Conservation (phyloP, 1,140 invertebrate species). For the Lepidurus packardi region DNA sequence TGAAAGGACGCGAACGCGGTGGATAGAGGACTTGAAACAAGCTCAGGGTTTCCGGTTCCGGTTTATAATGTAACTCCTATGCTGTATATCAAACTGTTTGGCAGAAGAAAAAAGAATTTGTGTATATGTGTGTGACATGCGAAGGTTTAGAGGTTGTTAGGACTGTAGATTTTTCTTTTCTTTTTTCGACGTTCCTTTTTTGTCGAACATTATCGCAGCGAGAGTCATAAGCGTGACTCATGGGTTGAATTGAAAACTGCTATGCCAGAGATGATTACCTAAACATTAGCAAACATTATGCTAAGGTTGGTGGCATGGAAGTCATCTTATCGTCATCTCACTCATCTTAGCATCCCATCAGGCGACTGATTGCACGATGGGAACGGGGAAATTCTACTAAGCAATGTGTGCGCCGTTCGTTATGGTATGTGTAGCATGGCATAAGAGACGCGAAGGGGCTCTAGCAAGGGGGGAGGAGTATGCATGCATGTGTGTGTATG, state of each 20-base stretch:
- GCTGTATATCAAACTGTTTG: background rate
- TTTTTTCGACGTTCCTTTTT: background rate
- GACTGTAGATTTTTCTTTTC: background rate
- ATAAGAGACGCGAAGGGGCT: background rate
- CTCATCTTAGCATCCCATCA: slow-evolving; percentile 13
- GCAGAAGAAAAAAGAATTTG: background rate
- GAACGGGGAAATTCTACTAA: background rate
- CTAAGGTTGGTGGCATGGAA: background rate
- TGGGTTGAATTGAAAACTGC: background rate
- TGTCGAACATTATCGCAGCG: background rate
- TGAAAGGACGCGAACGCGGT: background rate
- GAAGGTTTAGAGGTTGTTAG: background rate
- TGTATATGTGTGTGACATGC: background rate
- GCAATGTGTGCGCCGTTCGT: background rate
- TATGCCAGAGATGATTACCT: slow-evolving; percentile 1
- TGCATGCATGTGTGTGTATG: background rate
- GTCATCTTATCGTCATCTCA: slow-evolving; percentile 11
- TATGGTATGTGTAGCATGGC: background rate
- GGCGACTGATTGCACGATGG: slow-evolving; percentile 2
- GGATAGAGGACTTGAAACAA: background rate
- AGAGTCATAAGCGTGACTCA: slow-evolving; percentile 10
- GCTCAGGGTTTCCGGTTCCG: background rate
- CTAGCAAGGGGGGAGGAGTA: background rate
- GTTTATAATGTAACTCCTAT: background rate
- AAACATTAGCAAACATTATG: slow-evolving; percentile 1